Evolutionary conservation across 2,888 invertebrate genomes (phyloP), one percentile per base, ranked within the genome.

Genomic region (Neria commutata): DNA sequence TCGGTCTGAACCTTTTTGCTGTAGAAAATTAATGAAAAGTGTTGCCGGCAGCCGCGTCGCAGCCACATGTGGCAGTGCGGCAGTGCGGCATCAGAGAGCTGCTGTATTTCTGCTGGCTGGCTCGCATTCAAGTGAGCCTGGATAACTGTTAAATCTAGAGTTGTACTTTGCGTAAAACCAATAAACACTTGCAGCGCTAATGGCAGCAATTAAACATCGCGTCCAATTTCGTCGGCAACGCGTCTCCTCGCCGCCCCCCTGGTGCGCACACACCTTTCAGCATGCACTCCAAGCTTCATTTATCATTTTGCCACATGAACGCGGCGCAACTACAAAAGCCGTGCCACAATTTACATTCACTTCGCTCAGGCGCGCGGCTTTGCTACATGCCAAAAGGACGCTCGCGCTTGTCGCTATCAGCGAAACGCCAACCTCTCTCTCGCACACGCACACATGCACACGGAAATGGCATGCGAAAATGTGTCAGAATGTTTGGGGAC

Each of bases 281-380:
- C 21, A 34, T 3, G 23, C 34, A 17, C 37, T 5, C 8, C 16
- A 17, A 42, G 42, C 34, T 33, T 21, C 54, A 54, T 61, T 56
- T 57, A 61, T 56, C 60, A 61, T 61, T 57, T 57, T 23, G 56
- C 56, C 54, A 54, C 45, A 57, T 61, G 51, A 61, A 61, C 51
- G 57, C 25, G 16, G 42, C 52, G 55, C 49, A 59, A 48, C 54
- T 45, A 21, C 47, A 46, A 46, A 59, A 52, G 55, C 50, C 42
- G 46, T 19, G 48, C 55, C 21, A 33, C 40, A 51, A 52, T 47
- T 42, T 42, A 21, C 47, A 55, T 40, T 51, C 55, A 55, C 52
- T 60, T 56, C n/a, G n/a, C n/a, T n/a, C n/a, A n/a, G n/a, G 52
- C 56, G 52, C 53, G 25, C 53, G 49, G 34, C 48, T 56, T 56